phyloP scores from a whole-genome alignment of 2,888 invertebrate genomes.

The Eudasyphora cyanicolor region DNA sequence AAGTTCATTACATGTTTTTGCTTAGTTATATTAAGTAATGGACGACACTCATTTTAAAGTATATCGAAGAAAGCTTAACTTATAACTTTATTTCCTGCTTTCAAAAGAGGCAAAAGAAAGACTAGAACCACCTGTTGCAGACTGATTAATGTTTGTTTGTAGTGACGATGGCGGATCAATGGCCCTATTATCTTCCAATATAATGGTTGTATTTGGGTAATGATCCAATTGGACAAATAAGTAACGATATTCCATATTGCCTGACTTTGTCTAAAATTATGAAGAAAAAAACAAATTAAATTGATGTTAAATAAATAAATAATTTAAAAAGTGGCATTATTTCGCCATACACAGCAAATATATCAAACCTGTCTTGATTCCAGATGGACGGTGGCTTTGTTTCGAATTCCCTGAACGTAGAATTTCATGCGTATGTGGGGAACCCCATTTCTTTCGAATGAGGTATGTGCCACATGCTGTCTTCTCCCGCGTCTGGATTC shows the following conservation, averaged over 20 bases:
- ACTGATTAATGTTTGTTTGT: neutral
- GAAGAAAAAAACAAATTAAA: slow-evolving; percentile 47
- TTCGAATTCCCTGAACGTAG: slow-evolving; percentile 91
- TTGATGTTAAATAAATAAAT: neutral
- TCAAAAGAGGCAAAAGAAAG: slow-evolving; percentile 61
- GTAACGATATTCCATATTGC: slow-evolving; percentile 90
- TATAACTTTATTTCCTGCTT: slow-evolving; percentile 52
- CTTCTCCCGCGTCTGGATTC: slow-evolving; percentile 90
- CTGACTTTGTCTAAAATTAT: slow-evolving; percentile 86
- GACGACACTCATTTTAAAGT: too few species aligned
- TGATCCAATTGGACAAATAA: slow-evolving; percentile 91
- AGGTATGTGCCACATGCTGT: slow-evolving; percentile 90
- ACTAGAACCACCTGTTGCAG: slow-evolving; percentile 25
- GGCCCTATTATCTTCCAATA: slow-evolving; percentile 88
- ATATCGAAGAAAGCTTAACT: too few species aligned
- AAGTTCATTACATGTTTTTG: too few species aligned
- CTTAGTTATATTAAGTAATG: too few species aligned
- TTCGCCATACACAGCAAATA: neutral
- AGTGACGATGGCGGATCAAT: slow-evolving; percentile 69
- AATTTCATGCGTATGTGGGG: slow-evolving; percentile 94
- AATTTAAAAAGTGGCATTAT: too few species aligned
- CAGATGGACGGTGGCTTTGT: slow-evolving; percentile 91
- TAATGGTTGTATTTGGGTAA: slow-evolving; percentile 87
- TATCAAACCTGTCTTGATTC: slow-evolving; percentile 89
- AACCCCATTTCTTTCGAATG: slow-evolving; percentile 87